Base-by-base conservation (phyloP, 1,140 invertebrate species). In the Anagrus nilaparvatae region DNA sequence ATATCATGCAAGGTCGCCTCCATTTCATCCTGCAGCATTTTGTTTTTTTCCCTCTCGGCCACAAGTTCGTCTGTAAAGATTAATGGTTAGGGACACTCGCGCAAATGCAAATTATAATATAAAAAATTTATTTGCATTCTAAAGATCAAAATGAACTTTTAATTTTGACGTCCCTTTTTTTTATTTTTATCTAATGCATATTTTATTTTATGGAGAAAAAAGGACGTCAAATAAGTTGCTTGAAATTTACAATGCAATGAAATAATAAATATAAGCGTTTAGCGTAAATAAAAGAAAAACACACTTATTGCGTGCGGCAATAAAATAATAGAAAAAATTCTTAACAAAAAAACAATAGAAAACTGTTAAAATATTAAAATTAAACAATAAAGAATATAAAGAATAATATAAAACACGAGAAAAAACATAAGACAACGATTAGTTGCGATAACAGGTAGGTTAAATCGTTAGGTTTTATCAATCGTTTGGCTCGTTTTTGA, bases 1-100 rank as follows among this genome's bases (percentile, higher is more conserved):
- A 97, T 94, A 76, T 97, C 93, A 79, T 96, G 90, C 72, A 98
- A 83, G 60, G 94, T 97, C 60, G 87, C 83, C 72, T 99, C 95
- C 87, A 99, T 97, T 71, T 99, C 96, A 67, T 94, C 88, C 70
- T 93, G 85, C 57, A 98, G 81, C 67, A 87, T 73, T 80, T 92
- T 94, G 77, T 91, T 94, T 78, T 92, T 91, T 74, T 90, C 87
- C 74, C 88, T 89, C 76, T 95, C 91, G 59, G 79, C 74, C 65
- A 92, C 75, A 65, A 98, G 79, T 72, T 97, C 91, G 78, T 97
- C 94, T 98, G 82, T 59, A 81, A 83, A 67, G 53, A 66, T 67
- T 49, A 66, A 55, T 60, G 43, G 59, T 69, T 66, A 69, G 48
- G 54, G 51, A 55, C 55, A 63, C 58, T 47, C 50, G 21, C 50